phyloP scores from a whole-genome alignment of 1,140 invertebrate species.

The Eriocheir sinensis region DNA sequence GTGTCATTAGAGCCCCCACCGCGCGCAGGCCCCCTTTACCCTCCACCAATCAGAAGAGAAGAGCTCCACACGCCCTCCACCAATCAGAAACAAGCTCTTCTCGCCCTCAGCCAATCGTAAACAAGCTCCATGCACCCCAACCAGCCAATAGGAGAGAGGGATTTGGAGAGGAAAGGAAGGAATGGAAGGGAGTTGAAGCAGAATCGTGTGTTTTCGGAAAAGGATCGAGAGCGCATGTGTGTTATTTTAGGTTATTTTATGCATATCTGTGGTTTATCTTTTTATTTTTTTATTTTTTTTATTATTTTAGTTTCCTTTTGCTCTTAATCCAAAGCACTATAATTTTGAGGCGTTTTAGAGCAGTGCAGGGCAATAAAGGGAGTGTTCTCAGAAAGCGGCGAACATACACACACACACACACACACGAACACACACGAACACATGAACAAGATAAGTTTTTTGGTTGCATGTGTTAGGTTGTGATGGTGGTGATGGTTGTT shows the following conservation, averaged over 20 bases:
- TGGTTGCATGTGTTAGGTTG: too few relatives aligned
- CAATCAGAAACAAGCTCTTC: background rate
- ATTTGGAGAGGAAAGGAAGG: background rate
- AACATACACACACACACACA: too few relatives aligned
- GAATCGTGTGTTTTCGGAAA: conserved; percentile 23
- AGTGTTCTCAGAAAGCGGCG: background rate
- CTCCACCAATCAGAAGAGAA: background rate
- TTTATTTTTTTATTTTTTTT: background rate
- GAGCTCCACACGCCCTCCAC: background rate
- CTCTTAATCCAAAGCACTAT: background rate
- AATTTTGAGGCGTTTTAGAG: background rate
- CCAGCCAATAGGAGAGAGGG: conserved; percentile 26
- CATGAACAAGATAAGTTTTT: too few relatives aligned
- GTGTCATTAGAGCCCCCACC: background rate
- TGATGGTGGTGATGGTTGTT: too few relatives aligned
- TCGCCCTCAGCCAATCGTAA: conserved; percentile 20
- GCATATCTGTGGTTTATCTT: background rate
- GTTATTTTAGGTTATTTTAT: too few relatives aligned
- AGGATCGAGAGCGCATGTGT: background rate
- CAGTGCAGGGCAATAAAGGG: background rate
- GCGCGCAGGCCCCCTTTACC: background rate
- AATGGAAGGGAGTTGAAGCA: too few relatives aligned
- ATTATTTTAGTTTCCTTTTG: too few relatives aligned
- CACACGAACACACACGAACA: too few relatives aligned
- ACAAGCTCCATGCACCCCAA: background rate